Conservation (phyloP, 2,113 vertebrate genomes). For the Melanotaenia duboulayi region DNA sequence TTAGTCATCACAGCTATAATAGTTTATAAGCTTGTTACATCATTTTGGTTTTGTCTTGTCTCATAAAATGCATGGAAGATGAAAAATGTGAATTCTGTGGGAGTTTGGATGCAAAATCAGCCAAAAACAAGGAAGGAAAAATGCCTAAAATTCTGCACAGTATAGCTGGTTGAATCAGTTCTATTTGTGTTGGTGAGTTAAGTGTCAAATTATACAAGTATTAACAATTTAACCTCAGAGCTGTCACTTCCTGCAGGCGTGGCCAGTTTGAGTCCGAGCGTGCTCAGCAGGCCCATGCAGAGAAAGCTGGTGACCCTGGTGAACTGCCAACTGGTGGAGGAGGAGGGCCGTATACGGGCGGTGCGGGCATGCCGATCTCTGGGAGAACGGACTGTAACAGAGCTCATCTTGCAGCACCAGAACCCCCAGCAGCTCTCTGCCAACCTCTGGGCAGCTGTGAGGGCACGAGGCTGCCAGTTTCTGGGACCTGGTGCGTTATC, state of each 20-base stretch:
- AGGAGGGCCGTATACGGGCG: slow-evolving; percentile 92
- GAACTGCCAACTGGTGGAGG: slow-evolving; percentile 96
- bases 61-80: not conserved
- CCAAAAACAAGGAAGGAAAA: too few species aligned
- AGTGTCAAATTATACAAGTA: not conserved
- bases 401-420: slow-evolving; percentile 98
- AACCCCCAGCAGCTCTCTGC: slow-evolving; percentile 98
- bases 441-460: slow-evolving; percentile 97
- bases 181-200: not conserved
- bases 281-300: slow-evolving; percentile 96
- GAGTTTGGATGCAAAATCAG: not conserved
- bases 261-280: slow-evolving; percentile 88
- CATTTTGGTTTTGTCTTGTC: not conserved
- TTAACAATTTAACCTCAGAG: not conserved
- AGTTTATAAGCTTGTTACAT: not conserved
- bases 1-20: not conserved
- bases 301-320: slow-evolving; percentile 96
- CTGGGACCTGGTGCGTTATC: slow-evolving; percentile 90
- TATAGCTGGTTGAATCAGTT: not conserved
- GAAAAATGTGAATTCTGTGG: slow-evolving; percentile 6
- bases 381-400: slow-evolving; percentile 96
- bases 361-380: slow-evolving; percentile 92
- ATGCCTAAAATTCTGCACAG: not conserved
- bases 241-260: slow-evolving; percentile 80
- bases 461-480: slow-evolving; percentile 97